Percentiles rank a stretch among this genome's conserved stretches.
Conservation (phyloP, 2,797 vertebrate genomes). For the Varecia variegata region DNA sequence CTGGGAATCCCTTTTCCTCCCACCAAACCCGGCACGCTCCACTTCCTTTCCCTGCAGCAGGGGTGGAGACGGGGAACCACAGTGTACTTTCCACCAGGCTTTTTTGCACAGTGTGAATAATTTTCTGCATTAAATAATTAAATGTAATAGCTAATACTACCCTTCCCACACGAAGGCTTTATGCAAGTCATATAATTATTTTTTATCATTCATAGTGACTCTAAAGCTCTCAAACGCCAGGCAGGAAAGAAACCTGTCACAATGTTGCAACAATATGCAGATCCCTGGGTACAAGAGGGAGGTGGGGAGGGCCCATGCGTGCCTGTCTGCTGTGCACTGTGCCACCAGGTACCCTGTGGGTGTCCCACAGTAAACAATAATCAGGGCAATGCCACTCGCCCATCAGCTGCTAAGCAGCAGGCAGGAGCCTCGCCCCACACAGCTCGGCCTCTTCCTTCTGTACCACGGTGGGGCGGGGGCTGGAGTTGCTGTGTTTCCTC, state of each 20-base stretch:
- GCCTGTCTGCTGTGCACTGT: slow-evolving; percentile 15
- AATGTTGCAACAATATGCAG: slow-evolving; percentile 79
- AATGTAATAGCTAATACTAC: slow-evolving; percentile 79
- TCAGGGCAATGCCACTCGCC: slow-evolving; percentile 10
- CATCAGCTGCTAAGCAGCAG: slow-evolving; percentile 19
- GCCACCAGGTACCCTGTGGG: slow-evolving; percentile 8
- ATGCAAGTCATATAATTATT: slow-evolving; percentile 79
- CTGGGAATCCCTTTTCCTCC: slow-evolving; percentile 34
- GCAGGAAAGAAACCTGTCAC: slow-evolving; percentile 82
- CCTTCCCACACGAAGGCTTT: slow-evolving; percentile 80
- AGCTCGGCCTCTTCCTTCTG: not conserved
- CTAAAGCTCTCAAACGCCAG: slow-evolving; percentile 76
- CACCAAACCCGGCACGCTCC: not conserved
- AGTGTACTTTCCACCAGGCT: slow-evolving; percentile 74
- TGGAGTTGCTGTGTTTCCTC: rapidly evolving
- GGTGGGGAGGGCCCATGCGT: slow-evolving; percentile 53
- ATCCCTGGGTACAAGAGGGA: slow-evolving; percentile 54
- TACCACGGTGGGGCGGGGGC: not conserved
- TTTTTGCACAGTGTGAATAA: slow-evolving; percentile 71
- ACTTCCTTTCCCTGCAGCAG: not conserved
- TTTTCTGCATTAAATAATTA: slow-evolving; percentile 83
- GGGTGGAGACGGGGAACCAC: slow-evolving; percentile 65
- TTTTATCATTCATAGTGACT: slow-evolving; percentile 78
- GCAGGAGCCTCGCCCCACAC: not conserved
- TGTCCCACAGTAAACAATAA: slow-evolving; percentile 51